Base-by-base conservation (phyloP, 2,888 invertebrate species). In the Heliconius charithonia region DNA sequence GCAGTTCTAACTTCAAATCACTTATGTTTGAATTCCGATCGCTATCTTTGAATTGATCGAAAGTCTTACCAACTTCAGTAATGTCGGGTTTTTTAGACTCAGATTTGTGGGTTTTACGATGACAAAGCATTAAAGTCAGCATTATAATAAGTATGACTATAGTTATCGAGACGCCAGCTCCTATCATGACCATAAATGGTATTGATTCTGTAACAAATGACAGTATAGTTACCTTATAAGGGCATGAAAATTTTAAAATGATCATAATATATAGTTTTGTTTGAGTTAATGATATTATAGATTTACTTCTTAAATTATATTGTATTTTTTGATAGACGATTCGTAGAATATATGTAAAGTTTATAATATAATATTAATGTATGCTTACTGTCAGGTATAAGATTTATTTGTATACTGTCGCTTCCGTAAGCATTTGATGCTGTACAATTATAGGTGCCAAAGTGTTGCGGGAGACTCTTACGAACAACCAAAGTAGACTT, bases 381-480 rank as follows among this genome's bases (percentile, higher is more conserved):
- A 10, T 13, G 96, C 97, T 97, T 96, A 99, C 99, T 98, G 94
- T 98, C 98, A 83, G 97, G 97, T 89, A 97, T 96, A 82, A 99
- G 95, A 81, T 96, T 96, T 81, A 99, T 98, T 89, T 98, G 96
- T 83, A 97, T 96, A 69, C 97, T 97, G 87, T 98, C 98, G 81
- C 96, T 96, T 45, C 99, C 99, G 87, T 98, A 98, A 41, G 97
- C 96, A 90, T 99, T 99, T 76, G 97, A 96, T n/a, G 98, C 98
- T 72, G 98, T 98, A 89, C 99, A 99, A 92, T 99, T 99, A 94
- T 99, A 99, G 81, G 96, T 95, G 41, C 99, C 99, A 89, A 98
- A 99, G 91, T 99, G 98, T 83, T 96, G 96, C 62, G 96, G 96
- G 85, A 97, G 96, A 76, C 98, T 98, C 86, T 97, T 97, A 72